Evolutionary conservation across 2,888 invertebrate species (phyloP), one percentile per base, ranked within the genome.

Genomic region (Blera fallax): DNA sequence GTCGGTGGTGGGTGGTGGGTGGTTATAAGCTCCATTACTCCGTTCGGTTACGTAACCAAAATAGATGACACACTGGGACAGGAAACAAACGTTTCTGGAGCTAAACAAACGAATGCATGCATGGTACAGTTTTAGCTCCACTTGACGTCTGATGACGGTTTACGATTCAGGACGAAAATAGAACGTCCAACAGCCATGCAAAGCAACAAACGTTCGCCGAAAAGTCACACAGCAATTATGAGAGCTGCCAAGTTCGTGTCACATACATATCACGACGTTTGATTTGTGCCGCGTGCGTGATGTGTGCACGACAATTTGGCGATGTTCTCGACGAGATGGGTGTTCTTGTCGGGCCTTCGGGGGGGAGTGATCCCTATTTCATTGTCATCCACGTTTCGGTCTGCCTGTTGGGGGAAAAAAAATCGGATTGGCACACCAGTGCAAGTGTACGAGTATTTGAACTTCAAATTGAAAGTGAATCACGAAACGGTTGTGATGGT

Each of bases 131-230:
- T 4, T 43, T 64, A 14, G 21, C 27, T 40, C 29, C 45, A 74
- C 74, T 65, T 65, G 74, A 74, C 74, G 65, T 74, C 64, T 64
- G 45, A 32, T 32, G 34, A 56, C 58, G 29, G 32, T 16, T 70
- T 56, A 32, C 29, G 18, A 24, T 16, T 67, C 3, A 8, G 10
- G 29, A 29, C 50, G 8, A 32, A 74, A 74, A 64, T 50, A 52
- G 73, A 29, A 40, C 24, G 40, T 40, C 40, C 27, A n/a, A 54
- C 54, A 48, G 24, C 2, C n/a, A n/a, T n/a, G 27, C 2, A 10
- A 27, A 24, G 7, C 50, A 37, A 60, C 40, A 50, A 50, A 34
- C 32, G 21, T 37, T 50, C 34, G 43, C 43, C 62, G 10, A 43
- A 27, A 62, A 21, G 24, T 43, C 64, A 37, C 43, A 64, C n/a